Evolutionary conservation across 2,797 vertebrate genomes (phyloP).

Genomic region (Acrocephalus scirpaceus): DNA sequence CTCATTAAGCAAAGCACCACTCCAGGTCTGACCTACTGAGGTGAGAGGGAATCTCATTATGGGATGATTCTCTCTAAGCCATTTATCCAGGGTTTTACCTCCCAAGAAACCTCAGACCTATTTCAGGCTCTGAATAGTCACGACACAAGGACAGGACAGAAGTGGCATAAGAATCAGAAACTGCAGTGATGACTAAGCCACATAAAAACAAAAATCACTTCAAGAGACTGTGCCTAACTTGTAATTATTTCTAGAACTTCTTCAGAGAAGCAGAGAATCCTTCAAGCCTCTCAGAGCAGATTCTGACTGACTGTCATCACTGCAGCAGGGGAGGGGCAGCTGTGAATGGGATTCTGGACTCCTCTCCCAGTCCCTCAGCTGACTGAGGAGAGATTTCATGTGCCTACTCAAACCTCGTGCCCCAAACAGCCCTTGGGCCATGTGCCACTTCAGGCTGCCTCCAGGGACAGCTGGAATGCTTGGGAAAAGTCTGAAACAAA

Average conservation of each 20-base stretch:
- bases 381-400: neutral
- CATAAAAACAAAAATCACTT: neutral
- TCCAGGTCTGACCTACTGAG: neutral
- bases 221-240: neutral
- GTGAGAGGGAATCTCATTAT: neutral
- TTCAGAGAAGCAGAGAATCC: neutral
- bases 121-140: neutral
- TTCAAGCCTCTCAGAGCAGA: neutral
- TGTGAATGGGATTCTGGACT: neutral
- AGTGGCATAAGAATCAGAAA: neutral
- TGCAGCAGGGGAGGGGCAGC: neutral
- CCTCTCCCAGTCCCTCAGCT: neutral
- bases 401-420: neutral
- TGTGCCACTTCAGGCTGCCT: neutral
- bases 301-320: neutral
- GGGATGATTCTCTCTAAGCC: neutral
- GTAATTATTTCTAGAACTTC: neutral
- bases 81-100: neutral
- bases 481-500: neutral
- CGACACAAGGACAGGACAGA: neutral
- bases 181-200: neutral
- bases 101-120: neutral
- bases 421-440: neutral
- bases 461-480: neutral
- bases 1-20: neutral